phyloP scores from a whole-genome alignment of 2,113 vertebrate genomes.

The Smithornis capensis region DNA sequence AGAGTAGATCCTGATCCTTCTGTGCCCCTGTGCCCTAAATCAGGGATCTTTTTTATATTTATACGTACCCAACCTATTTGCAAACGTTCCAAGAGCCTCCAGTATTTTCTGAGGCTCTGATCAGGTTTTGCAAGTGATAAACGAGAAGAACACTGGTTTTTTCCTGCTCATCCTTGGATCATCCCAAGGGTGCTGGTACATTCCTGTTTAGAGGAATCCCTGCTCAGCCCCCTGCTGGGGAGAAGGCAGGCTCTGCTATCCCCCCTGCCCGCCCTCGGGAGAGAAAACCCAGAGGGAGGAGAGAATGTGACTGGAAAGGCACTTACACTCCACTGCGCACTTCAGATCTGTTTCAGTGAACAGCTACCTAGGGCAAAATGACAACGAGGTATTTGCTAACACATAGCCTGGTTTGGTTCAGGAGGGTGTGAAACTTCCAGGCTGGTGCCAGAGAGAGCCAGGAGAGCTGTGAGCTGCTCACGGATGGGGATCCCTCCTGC shows the following conservation, averaged over 20 bases:
- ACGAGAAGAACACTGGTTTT: neutral
- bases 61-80: neutral
- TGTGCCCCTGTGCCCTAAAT: neutral
- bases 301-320: neutral
- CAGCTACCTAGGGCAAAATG: neutral
- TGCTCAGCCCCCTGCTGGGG: constrained; percentile 21
- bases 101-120: neutral
- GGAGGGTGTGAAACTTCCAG: neutral
- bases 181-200: neutral
- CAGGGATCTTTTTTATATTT: neutral
- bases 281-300: neutral
- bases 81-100: neutral
- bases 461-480: accelerated
- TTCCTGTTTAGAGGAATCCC: neutral
- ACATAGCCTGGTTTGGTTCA: no score
- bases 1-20: neutral
- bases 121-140: neutral
- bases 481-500: accelerated
- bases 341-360: neutral
- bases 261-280: neutral
- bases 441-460: neutral
- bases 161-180: neutral
- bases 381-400: neutral
- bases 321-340: neutral
- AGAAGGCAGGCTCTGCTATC: neutral